Percentiles rank a stretch among this genome's conserved stretches.
Evolutionary conservation across 2,113 vertebrate genomes (phyloP).

Genomic region (Camarhynchus parvulus): DNA sequence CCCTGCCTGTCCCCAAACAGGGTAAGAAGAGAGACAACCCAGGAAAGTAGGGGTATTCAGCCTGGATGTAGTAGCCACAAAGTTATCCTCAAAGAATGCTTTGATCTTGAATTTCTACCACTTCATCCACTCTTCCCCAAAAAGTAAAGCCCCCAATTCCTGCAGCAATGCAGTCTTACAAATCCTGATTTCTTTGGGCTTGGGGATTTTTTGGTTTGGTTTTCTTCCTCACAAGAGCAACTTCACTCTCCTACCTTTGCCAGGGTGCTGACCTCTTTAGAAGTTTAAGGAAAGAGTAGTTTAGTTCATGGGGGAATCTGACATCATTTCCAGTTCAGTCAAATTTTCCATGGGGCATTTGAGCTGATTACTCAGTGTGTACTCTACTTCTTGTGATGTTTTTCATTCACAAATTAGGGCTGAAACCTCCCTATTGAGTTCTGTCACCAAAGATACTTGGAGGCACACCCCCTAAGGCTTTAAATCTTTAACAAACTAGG

Average conservation of each 20-base stretch:
- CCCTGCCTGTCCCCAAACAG: not conserved
- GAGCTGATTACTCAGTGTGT: not conserved
- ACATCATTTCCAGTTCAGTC: not conserved
- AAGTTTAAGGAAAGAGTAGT: not conserved
- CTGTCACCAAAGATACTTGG: not conserved
- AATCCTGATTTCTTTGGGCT: not conserved
- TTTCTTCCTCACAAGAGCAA: not conserved
- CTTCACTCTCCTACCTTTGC: not conserved
- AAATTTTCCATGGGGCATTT: not conserved
- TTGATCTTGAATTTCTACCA: not conserved
- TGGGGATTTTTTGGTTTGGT: not conserved
- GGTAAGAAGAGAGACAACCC: not conserved
- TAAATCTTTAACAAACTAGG: not conserved
- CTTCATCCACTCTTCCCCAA: not conserved
- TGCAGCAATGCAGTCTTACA: not conserved
- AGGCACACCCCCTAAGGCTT: not conserved
- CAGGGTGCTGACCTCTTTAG: not conserved
- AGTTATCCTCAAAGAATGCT: not conserved
- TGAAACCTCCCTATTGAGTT: not conserved
- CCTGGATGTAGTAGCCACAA: not conserved
- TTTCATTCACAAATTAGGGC: not conserved
- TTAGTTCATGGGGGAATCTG: not conserved
- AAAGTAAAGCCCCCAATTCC: not conserved
- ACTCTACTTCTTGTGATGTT: not conserved
- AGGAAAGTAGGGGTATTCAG: not conserved